A percentile compares a stretch with the other conserved stretches of the same genome.
These are phyloP conservation scores for Hemistola chrysoprasaria DNA, from an alignment of 2,888 invertebrate species.

Conservation along the genomic window DNA sequence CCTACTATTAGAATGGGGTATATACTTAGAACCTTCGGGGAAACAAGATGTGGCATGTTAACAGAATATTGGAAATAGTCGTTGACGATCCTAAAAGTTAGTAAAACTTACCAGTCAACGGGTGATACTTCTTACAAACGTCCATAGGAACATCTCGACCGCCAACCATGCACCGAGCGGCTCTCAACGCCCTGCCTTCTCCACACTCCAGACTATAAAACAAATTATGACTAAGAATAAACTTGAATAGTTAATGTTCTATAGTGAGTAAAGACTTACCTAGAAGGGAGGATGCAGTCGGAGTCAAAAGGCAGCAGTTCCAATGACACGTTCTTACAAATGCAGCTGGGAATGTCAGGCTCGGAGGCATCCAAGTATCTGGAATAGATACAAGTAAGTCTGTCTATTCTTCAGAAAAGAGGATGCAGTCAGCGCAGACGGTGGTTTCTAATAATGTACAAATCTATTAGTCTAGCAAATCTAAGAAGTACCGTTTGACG, in stretches of 20 bases:
- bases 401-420: too few species aligned
- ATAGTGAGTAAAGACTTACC: conserved; percentile 52
- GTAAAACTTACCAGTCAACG: conserved; percentile 56
- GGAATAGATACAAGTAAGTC: conserved; percentile 3
- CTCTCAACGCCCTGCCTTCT: conserved; percentile 63
- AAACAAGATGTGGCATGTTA: too few species aligned
- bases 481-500: too few species aligned
- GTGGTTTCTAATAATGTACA: too few species aligned
- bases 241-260: neutral
- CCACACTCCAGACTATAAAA: conserved; percentile 63
- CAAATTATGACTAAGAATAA: conserved; percentile 4
- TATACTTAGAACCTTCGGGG: too few species aligned
- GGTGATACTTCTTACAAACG: conserved; percentile 71
- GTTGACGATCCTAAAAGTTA: too few species aligned
- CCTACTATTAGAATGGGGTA: too few species aligned
- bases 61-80: too few species aligned
- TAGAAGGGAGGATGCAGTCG: conserved; percentile 67
- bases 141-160: conserved; percentile 70
- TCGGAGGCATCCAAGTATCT: conserved; percentile 68
- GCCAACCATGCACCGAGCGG: conserved; percentile 66
- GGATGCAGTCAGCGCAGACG: too few species aligned
- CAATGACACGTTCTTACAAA: conserved; percentile 65
- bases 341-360: conserved; percentile 64
- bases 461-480: too few species aligned
- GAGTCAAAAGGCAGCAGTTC: conserved; percentile 69